Base-by-base conservation (phyloP, 2,888 invertebrate species). In the Liposcelis brunnea region DNA sequence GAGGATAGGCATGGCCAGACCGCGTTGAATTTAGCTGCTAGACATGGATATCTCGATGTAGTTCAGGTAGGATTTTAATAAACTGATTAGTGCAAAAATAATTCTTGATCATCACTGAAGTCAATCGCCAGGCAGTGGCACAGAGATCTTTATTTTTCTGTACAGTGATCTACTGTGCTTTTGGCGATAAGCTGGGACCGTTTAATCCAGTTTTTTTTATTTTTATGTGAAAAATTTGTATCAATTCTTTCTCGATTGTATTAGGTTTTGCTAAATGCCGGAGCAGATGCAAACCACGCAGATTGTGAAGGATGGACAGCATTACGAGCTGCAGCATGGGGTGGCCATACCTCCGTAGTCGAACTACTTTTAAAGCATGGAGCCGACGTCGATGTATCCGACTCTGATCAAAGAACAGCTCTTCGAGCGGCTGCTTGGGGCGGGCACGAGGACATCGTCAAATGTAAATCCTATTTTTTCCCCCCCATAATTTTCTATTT, bases 371-470 rank as follows among this genome's bases (percentile, higher is more conserved):
- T 91, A 35, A 73, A 77, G 43, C 77, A 77, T 53, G 78, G 82
- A 1, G 89, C 89, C 50, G 74, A 80, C 54, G 80, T 93, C 2
- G 89, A 94, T 60, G 77, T 84, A 54, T 82, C 85, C 2, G 89
- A 90, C 57, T 78, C 80, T 44, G 89, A 89, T 57, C 82, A 85
- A 51, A 72, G 93, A 42, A 93, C 93, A 0, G 89, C 93, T 1
- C 65, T 94, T 46, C 74, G 91, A 35, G 85, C 86, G 38, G 90
- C 90, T 0, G 84, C 90, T 1, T 93, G 93, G 93, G 90, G 90
- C 33, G 93, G 93, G 0, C 90, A 93, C 64, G 82, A 82, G 54
- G 80, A 83, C 52, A 84, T 85, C 38, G 78, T 85, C 1, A 72
- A 75, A 52, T 42, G 53, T 53, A 32, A 53, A 26, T 26, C 8